These are phyloP conservation scores for Scaptodrosophila latifasciaeformis DNA, from an alignment of 2,888 invertebrate species.

Conservation along the genomic window DNA sequence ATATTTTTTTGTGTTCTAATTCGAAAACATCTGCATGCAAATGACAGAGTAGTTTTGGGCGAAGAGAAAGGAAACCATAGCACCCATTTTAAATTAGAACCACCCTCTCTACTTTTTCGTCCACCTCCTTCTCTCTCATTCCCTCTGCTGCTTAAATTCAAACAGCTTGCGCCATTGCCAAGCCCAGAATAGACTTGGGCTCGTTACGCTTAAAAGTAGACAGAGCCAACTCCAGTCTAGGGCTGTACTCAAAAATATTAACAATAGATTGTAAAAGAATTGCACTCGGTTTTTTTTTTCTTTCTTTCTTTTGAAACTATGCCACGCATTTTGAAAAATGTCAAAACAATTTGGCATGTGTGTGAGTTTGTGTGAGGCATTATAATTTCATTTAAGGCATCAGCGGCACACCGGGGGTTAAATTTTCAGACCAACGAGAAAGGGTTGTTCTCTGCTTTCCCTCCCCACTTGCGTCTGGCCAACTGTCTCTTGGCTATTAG, in stretches of 20 bases:
- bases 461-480: too few relatives aligned
- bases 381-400: slow-evolving; percentile 58
- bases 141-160: too few relatives aligned
- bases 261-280: background rate
- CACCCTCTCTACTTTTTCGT: too few relatives aligned
- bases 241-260: slow-evolving; percentile 1
- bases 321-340: slow-evolving; percentile 60
- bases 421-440: slow-evolving; percentile 37
- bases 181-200: background rate
- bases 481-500: slow-evolving; percentile 43
- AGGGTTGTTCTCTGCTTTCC: slow-evolving; percentile 51
- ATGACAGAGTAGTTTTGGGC: too few relatives aligned
- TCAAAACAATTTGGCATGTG: slow-evolving; percentile 60
- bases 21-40: too few relatives aligned
- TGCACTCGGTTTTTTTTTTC: slow-evolving; percentile 5
- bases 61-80: too few relatives aligned
- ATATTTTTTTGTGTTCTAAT: too few relatives aligned
- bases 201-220: background rate
- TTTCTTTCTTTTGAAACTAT: slow-evolving; percentile 33
- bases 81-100: slow-evolving; percentile 59
- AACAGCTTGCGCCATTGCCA: slow-evolving; percentile 4
- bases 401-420: slow-evolving; percentile 59
- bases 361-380: slow-evolving; percentile 32
- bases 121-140: too few relatives aligned
- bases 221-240: background rate